Evolutionary conservation across 92 coral and sea anemone species (phyloP).

Genomic region (Umimayanthus chanpuru): DNA sequence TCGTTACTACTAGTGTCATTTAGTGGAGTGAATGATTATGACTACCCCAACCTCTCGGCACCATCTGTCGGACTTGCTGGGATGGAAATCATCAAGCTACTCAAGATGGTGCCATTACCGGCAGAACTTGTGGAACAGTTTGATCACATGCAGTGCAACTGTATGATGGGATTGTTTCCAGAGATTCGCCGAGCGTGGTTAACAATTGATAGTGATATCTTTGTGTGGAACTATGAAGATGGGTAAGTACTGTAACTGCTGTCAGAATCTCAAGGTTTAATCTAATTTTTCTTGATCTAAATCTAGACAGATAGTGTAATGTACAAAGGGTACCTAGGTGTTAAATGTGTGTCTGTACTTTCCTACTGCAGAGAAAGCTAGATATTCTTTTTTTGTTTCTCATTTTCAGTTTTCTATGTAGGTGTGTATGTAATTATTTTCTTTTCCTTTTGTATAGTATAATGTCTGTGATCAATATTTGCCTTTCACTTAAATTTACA

Average conservation of each 20-base stretch:
- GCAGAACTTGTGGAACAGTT: slow-evolving; percentile 95
- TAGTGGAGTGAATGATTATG: slow-evolving; percentile 97
- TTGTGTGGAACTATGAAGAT: slow-evolving; percentile 99
- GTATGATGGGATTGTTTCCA: slow-evolving; percentile 98
- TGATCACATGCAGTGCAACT: slow-evolving; percentile 97
- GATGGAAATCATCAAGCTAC: slow-evolving; percentile 79
- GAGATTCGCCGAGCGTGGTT: slow-evolving; percentile 98
- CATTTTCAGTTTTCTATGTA: too few species aligned
- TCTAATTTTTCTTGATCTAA: too few species aligned
- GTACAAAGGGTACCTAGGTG: too few species aligned
- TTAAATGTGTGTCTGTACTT: too few species aligned
- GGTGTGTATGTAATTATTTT: too few species aligned
- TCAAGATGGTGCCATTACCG: slow-evolving; percentile 91
- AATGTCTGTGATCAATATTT: too few species aligned
- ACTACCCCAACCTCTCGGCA: slow-evolving; percentile 89
- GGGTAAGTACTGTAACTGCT: slow-evolving; percentile 63
- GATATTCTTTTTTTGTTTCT: too few species aligned
- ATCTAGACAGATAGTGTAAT: too few species aligned
- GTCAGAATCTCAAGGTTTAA: too few species aligned
- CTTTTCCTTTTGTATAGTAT: too few species aligned
- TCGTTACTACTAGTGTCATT: slow-evolving; percentile 49
- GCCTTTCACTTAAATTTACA: too few species aligned
- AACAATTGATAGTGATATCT: slow-evolving; percentile 96
- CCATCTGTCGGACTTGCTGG: slow-evolving; percentile 93
- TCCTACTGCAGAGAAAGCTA: too few species aligned